A percentile compares a stretch with the other conserved stretches of the same genome.
Evolutionary conservation across 2,797 vertebrate genomes (phyloP).

Genomic region (Sus cebifrons): DNA sequence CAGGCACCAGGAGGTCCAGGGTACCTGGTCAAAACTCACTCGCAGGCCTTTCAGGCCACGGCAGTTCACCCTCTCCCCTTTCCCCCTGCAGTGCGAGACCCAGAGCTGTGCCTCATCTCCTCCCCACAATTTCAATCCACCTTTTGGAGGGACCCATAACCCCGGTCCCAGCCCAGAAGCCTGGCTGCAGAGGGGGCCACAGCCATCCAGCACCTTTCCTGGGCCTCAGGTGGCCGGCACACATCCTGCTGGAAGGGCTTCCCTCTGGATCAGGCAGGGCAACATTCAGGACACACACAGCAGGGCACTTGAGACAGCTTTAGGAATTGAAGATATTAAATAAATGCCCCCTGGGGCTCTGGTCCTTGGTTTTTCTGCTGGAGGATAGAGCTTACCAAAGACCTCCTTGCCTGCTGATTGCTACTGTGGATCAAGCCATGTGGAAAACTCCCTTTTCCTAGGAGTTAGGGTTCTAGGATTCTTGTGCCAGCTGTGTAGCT

Average conservation of each 20-base stretch:
- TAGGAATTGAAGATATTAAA: constrained; percentile 27
- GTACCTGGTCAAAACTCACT: neutral
- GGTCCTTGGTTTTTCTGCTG: neutral
- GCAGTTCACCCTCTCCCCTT: neutral
- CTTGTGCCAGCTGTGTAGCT: constrained; percentile 15
- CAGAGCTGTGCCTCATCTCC: neutral
- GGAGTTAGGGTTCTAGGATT: constrained; percentile 17
- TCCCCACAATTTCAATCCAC: neutral
- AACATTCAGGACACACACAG: neutral
- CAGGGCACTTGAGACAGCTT: constrained; percentile 2
- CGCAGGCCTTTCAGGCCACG: neutral
- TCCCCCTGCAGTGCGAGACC: neutral
- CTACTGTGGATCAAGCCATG: neutral
- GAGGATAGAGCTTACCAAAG: neutral
- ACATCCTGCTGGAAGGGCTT: neutral
- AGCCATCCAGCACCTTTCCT: neutral
- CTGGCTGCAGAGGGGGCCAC: neutral
- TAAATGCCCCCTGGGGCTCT: neutral
- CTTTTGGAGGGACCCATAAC: neutral
- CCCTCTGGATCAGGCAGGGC: neutral
- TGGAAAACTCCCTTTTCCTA: constrained; percentile 4
- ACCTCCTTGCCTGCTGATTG: neutral
- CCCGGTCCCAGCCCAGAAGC: neutral
- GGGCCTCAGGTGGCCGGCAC: neutral
- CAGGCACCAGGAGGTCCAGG: neutral